A percentile compares a stretch with the other conserved stretches of the same genome.
Evolutionary conservation across 2,113 vertebrate genomes (phyloP).

Genomic region (Maccullochella peelii): DNA sequence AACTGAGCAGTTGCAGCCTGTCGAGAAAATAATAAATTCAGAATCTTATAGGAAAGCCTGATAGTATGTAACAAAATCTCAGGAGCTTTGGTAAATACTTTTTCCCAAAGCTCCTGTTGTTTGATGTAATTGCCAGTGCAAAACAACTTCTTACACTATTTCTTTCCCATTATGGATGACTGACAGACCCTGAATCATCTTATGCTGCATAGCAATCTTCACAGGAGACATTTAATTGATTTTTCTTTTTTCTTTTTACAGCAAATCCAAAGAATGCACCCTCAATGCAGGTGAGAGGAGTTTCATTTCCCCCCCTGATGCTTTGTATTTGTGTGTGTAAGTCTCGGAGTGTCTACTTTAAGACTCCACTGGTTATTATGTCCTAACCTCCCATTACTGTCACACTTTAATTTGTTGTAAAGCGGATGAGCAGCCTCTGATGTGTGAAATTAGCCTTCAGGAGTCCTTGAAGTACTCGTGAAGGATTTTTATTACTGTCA

Average conservation of each 20-base stretch:
- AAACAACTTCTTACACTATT: no score
- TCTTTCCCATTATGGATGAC: background rate
- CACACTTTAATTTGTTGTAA: slow-evolving; percentile 7
- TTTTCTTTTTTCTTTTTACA: slow-evolving; percentile 69
- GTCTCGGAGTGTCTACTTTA: background rate
- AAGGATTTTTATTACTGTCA: slow-evolving; percentile 6
- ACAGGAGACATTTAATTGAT: background rate
- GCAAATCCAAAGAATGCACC: slow-evolving; percentile 91
- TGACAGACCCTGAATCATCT: background rate
- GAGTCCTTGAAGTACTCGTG: background rate
- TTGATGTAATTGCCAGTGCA: background rate
- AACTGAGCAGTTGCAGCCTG: background rate
- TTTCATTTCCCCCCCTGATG: background rate
- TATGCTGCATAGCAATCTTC: background rate
- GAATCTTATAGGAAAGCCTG: background rate
- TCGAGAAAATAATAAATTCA: slow-evolving; percentile 22
- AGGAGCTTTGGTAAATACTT: no score
- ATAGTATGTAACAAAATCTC: background rate
- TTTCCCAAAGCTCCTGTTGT: no score
- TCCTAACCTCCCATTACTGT: background rate
- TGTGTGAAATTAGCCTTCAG: slow-evolving; percentile 22
- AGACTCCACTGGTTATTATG: background rate
- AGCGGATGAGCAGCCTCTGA: slow-evolving; percentile 32
- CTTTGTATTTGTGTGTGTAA: background rate
- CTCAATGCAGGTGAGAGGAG: slow-evolving; percentile 85